Conservation (phyloP, 2,888 invertebrate genomes). For the Cancer borealis region DNA sequence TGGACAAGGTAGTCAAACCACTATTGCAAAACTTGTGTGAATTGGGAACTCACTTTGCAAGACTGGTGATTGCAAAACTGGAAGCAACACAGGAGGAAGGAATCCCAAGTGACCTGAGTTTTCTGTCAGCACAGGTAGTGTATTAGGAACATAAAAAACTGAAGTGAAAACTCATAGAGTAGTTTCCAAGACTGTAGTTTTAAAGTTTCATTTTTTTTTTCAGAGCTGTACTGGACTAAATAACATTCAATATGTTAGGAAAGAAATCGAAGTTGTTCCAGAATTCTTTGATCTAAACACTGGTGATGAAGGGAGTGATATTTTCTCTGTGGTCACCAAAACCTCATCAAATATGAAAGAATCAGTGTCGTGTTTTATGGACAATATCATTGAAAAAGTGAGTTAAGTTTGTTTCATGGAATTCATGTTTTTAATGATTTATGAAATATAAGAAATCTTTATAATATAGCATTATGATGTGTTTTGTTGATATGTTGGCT, state of each 20-base stretch:
- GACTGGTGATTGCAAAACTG: constrained; percentile 50
- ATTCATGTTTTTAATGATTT: neutral
- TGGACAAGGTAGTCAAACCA: constrained; percentile 41
- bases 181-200: neutral
- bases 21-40: constrained; percentile 56
- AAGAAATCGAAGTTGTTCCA: constrained; percentile 48
- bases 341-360: constrained; percentile 58
- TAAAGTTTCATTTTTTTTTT: neutral
- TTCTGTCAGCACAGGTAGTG: neutral
- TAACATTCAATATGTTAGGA: constrained; percentile 64
- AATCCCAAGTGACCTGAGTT: neutral
- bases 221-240: constrained; percentile 65
- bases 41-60: constrained; percentile 56
- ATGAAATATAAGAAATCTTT: neutral
- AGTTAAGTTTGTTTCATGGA: neutral
- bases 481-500: too few relatives aligned
- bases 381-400: constrained; percentile 54
- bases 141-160: neutral
- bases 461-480: too few relatives aligned
- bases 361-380: constrained; percentile 40
- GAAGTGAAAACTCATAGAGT: neutral
- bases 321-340: constrained; percentile 45
- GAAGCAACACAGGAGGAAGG: constrained; percentile 28
- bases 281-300: neutral
- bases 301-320: constrained; percentile 22